phyloP scores from a whole-genome alignment of 1,140 invertebrate genomes.

The Musca domestica region DNA sequence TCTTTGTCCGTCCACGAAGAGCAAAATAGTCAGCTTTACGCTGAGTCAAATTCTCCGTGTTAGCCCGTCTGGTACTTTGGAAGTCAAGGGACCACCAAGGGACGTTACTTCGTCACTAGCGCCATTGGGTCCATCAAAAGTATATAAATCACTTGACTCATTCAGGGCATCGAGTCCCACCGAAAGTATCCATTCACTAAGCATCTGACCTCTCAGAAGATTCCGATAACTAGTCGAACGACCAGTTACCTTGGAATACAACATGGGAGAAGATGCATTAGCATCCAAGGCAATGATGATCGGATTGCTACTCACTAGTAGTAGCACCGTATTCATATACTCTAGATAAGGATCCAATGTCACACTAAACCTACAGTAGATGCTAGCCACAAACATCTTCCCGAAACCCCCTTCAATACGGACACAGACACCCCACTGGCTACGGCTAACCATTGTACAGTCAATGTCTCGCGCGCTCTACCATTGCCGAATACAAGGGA shows the following conservation, averaged over 20 bases:
- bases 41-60: neutral
- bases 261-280: neutral
- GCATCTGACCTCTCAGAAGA: neutral
- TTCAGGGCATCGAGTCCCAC: neutral
- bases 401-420: neutral
- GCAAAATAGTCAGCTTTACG: neutral
- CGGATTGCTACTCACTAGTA: neutral
- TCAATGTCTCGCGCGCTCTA: too few species aligned
- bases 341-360: neutral
- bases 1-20: too few species aligned
- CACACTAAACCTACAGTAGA: neutral
- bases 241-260: too few species aligned
- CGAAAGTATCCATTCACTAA: neutral
- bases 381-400: neutral
- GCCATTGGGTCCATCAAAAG: constrained; percentile 6
- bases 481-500: neutral
- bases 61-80: neutral
- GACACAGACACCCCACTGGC: too few species aligned
- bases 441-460: neutral
- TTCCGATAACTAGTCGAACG: neutral
- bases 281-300: neutral
- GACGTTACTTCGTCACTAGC: neutral
- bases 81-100: neutral
- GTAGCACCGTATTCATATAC: neutral
- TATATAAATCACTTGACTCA: constrained; percentile 21